phyloP scores from a whole-genome alignment of 37 sponge, comb jelly and placozoan species.

The Hormiphora californensis region DNA sequence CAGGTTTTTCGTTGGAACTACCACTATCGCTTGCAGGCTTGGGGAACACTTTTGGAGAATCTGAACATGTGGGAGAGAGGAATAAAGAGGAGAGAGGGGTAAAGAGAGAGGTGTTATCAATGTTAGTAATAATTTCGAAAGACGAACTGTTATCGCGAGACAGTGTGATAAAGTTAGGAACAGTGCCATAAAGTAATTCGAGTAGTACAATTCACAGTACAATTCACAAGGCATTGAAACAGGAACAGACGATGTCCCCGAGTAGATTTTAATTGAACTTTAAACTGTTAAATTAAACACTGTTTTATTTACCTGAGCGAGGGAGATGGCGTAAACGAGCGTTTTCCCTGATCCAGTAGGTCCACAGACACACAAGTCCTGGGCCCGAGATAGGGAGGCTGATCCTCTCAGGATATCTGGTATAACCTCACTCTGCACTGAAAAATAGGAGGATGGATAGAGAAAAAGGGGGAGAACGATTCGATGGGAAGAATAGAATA shows the following conservation, averaged over 20 bases:
- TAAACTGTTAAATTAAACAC: background rate
- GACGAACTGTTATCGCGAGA: too few species aligned
- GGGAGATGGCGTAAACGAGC: background rate
- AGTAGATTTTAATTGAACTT: background rate
- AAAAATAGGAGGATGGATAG: too few species aligned
- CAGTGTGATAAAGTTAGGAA: too few species aligned
- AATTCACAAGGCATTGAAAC: background rate
- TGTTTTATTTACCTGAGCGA: background rate
- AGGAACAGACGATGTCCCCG: background rate
- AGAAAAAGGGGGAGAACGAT: too few species aligned
- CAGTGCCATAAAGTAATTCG: too few species aligned
- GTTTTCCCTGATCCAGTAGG: constrained; percentile 35
- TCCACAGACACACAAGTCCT: background rate
- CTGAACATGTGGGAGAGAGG: background rate
- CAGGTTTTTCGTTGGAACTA: constrained; percentile 7
- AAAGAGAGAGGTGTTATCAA: too few species aligned
- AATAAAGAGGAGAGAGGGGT: background rate
- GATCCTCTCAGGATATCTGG: constrained; percentile 14
- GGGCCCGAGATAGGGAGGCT: background rate
- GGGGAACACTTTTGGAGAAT: background rate
- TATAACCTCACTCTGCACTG: constrained; percentile 19
- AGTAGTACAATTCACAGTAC: too few species aligned
- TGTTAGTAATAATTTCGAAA: too few species aligned
- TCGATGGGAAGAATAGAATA: too few species aligned
- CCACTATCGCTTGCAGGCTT: background rate